These are phyloP conservation scores for Bucorvus abyssinicus DNA, from an alignment of 2,797 vertebrate species.

Conservation along the genomic window DNA sequence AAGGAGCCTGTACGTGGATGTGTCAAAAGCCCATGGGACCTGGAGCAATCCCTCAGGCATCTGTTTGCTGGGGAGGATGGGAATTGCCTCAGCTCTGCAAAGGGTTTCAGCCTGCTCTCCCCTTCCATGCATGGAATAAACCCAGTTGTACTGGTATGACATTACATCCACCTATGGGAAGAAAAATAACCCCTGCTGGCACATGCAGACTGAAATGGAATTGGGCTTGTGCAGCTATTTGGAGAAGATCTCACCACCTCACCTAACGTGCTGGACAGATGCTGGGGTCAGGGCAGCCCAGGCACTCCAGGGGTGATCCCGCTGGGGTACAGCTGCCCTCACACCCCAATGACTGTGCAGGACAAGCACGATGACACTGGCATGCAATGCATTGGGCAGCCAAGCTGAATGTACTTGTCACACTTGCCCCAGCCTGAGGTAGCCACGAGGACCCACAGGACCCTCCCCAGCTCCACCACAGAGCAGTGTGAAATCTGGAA, in stretches of 20 bases:
- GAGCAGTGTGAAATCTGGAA: not conserved
- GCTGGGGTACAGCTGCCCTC: accelerated
- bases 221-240: accelerated
- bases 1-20: accelerated
- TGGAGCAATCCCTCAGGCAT: not conserved
- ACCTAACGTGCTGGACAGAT: accelerated
- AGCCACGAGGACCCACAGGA: accelerated
- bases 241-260: accelerated
- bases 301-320: accelerated
- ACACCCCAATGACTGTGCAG: accelerated
- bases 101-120: not conserved
- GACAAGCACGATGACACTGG: not conserved
- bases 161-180: not conserved
- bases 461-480: not conserved
- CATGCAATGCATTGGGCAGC: accelerated
- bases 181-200: not conserved
- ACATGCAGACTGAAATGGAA: not conserved
- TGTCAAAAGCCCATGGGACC: accelerated
- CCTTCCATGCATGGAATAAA: accelerated
- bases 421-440: not conserved
- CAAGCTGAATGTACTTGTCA: not conserved
- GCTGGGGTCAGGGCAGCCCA: not conserved
- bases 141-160: not conserved
- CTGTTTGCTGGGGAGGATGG: not conserved
- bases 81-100: not conserved